Evolutionary conservation across 2,888 invertebrate genomes (phyloP), one percentile per base, ranked within the genome.

Genomic region (Gonocerus acuteangulatus): DNA sequence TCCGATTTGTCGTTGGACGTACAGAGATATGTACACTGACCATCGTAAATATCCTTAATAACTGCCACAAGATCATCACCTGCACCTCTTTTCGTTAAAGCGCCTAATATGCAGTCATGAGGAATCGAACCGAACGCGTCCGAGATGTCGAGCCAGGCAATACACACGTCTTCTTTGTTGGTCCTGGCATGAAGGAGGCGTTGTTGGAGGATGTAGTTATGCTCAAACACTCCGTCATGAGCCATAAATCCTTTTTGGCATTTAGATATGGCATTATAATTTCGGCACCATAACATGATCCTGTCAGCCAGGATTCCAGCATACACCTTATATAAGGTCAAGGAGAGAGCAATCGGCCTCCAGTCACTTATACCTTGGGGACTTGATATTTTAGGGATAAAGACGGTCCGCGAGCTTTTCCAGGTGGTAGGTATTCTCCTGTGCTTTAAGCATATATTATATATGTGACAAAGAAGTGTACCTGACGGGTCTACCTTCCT

Each of bases 81-180:
- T 11, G 36, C 62, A 2, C 62, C 49, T 6, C 13, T 11, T 13
- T 2, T 34, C 6, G 15, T 4, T 2, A 62, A 16, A 13, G 57
- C n/a, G 7, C 4, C 13, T 7, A 13, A 13, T 42, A 15, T 4
- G 16, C 7, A 4, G 7, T 16, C 42, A 16, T 57, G 58, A 4
- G 62, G 62, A 1, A 62, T 39, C 7, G 62, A 39, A 2, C 52
- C 52, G 21, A 60, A 60, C n/a, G 60, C 60, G 19, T 62, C 42
- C 16, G 42, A n/a, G 15, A 48, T 13, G 44, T 62, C 62, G 9
- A 62, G 36, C 62, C 62, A 62, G n/a, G 57, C 57, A 16, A 48
- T 45, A 39, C 45, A 36, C 9, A 44, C 22, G 2, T 9, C 48
- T 16, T 15, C 21, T 18, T 9, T 9, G 2, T 11, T 4, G n/a